These are phyloP conservation scores for Agrochola lychnidis DNA, from an alignment of 2,888 invertebrate genomes.

Conservation along the genomic window DNA sequence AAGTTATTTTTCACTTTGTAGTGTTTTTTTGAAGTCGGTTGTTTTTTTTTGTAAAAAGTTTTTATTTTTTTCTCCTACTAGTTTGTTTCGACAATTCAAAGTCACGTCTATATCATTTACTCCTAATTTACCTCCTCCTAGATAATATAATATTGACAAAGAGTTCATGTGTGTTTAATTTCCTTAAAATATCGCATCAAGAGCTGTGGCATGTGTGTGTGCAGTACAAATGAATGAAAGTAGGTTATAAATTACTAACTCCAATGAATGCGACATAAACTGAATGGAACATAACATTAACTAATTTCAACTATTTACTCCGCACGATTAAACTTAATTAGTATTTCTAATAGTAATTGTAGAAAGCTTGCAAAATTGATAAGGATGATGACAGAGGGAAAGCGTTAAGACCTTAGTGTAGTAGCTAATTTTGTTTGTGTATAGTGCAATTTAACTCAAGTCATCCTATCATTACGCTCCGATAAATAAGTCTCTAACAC, in stretches of 20 bases:
- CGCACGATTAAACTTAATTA: conserved; percentile 42
- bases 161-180: background rate
- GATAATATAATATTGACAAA: background rate
- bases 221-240: conserved; percentile 49
- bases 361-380: conserved; percentile 24
- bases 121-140: too few relatives aligned
- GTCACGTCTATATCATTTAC: background rate
- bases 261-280: conserved; percentile 35
- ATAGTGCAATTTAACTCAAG: background rate
- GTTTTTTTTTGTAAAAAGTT: too few relatives aligned
- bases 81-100: background rate
- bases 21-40: too few relatives aligned
- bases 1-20: too few relatives aligned
- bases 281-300: conserved; percentile 48
- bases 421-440: background rate
- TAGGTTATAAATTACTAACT: conserved; percentile 47
- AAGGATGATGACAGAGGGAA: background rate
- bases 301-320: conserved; percentile 46
- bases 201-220: conserved; percentile 12
- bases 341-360: conserved; percentile 14
- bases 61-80: too few relatives aligned
- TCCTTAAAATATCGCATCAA: conserved; percentile 27
- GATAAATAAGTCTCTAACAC: background rate
- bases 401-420: background rate
- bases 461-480: background rate